Percentiles rank a stretch among this genome's conserved stretches.
Evolutionary conservation across 2,113 vertebrate genomes (phyloP).

Genomic region (Psittacula cyanocephala): DNA sequence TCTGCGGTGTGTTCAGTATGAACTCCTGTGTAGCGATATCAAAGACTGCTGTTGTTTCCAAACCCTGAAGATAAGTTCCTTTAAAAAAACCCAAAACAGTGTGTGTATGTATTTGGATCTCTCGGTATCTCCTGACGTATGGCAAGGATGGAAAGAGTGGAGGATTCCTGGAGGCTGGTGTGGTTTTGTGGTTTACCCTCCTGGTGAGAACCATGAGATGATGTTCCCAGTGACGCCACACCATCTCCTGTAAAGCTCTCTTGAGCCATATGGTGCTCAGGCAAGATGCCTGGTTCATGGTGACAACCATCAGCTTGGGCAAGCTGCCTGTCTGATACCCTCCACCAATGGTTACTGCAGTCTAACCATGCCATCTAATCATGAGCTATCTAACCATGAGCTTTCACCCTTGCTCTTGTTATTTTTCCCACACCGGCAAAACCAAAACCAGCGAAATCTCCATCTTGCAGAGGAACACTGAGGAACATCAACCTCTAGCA

Average conservation of each 20-base stretch:
- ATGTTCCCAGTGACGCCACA: background rate
- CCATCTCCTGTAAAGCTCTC: background rate
- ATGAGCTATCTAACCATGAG: background rate
- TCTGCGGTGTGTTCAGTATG: conserved; percentile 76
- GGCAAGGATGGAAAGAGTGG: background rate
- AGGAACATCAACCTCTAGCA: background rate
- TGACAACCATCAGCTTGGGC: background rate
- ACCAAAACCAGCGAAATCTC: background rate
- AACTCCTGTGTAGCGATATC: conserved; percentile 77
- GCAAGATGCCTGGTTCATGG: background rate
- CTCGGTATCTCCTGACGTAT: background rate
- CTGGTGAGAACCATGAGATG: fast-evolving
- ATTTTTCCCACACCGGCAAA: background rate
- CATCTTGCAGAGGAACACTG: background rate
- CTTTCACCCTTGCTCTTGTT: background rate
- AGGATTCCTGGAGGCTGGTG: background rate
- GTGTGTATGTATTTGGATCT: background rate
- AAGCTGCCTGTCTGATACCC: background rate
- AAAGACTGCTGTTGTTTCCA: conserved; percentile 81
- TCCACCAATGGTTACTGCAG: background rate
- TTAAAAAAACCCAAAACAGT: background rate
- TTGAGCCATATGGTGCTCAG: background rate
- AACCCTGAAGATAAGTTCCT: conserved; percentile 80
- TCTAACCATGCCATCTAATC: background rate
- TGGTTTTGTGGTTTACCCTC: background rate